These are phyloP conservation scores for Sphaerophoria rueppellii DNA, from an alignment of 2,888 invertebrate genomes.

Conservation along the genomic window DNA sequence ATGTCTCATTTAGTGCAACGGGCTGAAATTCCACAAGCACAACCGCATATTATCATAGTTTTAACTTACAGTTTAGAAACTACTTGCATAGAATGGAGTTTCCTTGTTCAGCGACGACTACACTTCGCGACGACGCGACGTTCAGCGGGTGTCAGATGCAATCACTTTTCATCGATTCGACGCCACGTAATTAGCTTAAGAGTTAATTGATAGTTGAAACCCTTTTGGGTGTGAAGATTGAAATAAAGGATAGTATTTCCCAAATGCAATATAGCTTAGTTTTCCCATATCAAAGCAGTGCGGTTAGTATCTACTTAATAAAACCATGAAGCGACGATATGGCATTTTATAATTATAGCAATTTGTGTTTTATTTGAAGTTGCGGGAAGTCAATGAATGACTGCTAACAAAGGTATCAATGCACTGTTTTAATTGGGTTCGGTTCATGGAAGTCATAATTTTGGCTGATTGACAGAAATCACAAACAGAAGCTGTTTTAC, in stretches of 20 bases:
- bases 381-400: conserved; percentile 4
- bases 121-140: no score
- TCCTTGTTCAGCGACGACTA: conserved; percentile 39
- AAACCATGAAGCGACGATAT: not conserved
- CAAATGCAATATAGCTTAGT: not conserved
- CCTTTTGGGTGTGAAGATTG: conserved; percentile 31
- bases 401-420: not conserved
- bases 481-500: conserved; percentile 33
- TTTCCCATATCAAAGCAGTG: conserved; percentile 16
- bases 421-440: conserved; percentile 3
- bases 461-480: not conserved
- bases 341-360: not conserved
- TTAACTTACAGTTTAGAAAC: not conserved
- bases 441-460: not conserved
- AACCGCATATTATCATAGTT: not conserved
- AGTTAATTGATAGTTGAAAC: conserved; percentile 34
- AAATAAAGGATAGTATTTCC: not conserved
- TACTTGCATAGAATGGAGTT: conserved; percentile 16
- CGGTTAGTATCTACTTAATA: not conserved
- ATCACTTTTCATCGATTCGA: conserved; percentile 38
- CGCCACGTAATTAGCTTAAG: conserved; percentile 32
- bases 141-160: conserved; percentile 48
- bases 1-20: not conserved
- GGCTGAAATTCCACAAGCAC: not conserved
- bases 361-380: not conserved